Evolutionary conservation across 2,113 vertebrate species (phyloP), one percentile per base, ranked within the genome.

Genomic region (Galemys pyrenaicus): DNA sequence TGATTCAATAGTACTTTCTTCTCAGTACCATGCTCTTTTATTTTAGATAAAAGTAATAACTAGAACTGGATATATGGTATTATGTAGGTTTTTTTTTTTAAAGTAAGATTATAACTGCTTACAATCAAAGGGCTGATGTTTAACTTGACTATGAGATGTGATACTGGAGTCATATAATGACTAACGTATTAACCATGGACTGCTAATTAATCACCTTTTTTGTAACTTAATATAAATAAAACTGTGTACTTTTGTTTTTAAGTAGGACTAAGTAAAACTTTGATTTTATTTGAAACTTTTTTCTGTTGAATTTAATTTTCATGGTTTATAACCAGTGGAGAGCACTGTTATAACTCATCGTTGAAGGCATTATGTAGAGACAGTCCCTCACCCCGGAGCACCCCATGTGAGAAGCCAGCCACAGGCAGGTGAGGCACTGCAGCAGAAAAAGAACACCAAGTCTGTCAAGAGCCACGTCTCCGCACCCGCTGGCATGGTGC

Each of bases 31-130:
- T 84, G 65, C 84, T 32, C 54, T 51, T 32, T 62, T 73, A 67
- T 44, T 93, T 68, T 87, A 89, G 60, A 54, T 39, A 60, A 94
- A 64, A 85, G 12, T 84, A 37, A 49, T 86, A 94, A 80, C 44
- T 88, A 88, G 20, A 35, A 54, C 32, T 67, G 17, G 87, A 90
- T 81, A 30, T 49, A 32, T 73, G 37, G 1, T 58, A 24, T 60
- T 46, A 4, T 44, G 44, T 44, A 6, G 44, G 5, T 44, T 44
- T 44, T 54, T 54, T 54, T 54, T 54, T 54, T 54, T 54, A 58
- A 74, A 78, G 4, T 79, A 78, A 84, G 77, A 67, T 81, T 92
- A 7, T 86, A 92, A 81, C n/a, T 64, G 28, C 68, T 92, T 26
- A 32, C 19, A 92, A 75, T 74, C 67, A n/a, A 62, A 73, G 39